Evolutionary conservation across 2,113 vertebrate genomes (phyloP).

Genomic region (Capreolus pygargus): DNA sequence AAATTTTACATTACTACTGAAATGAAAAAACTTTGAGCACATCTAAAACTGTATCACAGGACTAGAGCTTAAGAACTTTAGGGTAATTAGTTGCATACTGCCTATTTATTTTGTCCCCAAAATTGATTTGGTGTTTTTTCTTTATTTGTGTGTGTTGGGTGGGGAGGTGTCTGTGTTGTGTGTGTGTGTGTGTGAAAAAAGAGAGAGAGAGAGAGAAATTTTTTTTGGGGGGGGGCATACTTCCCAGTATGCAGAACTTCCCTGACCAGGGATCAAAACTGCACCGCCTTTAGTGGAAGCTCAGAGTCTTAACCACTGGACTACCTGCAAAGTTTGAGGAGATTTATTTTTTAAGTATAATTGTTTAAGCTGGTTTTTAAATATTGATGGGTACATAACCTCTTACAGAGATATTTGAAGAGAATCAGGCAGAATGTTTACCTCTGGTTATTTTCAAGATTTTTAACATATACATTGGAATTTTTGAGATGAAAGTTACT

Average conservation of each 20-base stretch:
- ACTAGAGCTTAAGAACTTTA: background rate
- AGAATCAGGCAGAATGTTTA: background rate
- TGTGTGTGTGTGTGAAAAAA: background rate
- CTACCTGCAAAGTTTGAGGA: background rate
- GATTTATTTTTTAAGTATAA: background rate
- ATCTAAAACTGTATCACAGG: background rate
- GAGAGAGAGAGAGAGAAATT: background rate
- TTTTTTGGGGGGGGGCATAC: background rate
- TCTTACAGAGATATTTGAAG: background rate
- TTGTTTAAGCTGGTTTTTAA: background rate
- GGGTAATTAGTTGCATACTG: background rate
- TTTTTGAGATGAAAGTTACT: constrained; percentile 25
- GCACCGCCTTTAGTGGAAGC: background rate
- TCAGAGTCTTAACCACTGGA: background rate
- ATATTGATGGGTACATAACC: background rate
- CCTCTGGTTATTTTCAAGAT: constrained; percentile 1
- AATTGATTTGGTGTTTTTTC: background rate
- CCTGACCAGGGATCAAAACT: background rate
- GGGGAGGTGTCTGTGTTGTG: background rate
- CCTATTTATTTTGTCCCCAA: background rate
- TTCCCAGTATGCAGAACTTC: background rate
- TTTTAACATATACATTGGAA: constrained; percentile 26
- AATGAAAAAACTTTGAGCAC: background rate
- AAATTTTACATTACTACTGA: background rate
- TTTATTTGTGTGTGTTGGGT: background rate